Evolutionary conservation across 1,140 invertebrate genomes (phyloP).

Genomic region (Conopomorpha cramerella): DNA sequence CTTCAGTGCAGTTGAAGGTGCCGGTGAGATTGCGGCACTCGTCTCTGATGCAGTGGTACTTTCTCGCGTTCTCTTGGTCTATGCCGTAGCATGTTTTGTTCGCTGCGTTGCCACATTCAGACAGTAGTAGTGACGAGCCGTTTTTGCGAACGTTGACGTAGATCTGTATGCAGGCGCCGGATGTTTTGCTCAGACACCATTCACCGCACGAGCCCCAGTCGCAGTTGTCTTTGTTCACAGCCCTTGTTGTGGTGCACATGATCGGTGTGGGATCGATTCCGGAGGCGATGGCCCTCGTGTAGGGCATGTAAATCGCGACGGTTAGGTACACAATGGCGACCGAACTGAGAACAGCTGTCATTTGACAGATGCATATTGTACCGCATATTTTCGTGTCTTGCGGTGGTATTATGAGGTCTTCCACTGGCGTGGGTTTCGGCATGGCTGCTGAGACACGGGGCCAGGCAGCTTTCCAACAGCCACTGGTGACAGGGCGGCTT

Average conservation of each 20-base stretch:
- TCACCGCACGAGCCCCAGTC: constrained; percentile 89
- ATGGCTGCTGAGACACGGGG: constrained; percentile 41
- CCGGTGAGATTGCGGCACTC: constrained; percentile 85
- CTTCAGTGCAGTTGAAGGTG: constrained; percentile 83
- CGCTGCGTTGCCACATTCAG: constrained; percentile 82
- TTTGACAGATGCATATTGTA: constrained; percentile 89
- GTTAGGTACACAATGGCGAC: constrained; percentile 88
- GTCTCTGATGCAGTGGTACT: constrained; percentile 83
- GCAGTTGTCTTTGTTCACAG: constrained; percentile 78
- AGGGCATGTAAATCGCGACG: constrained; percentile 85
- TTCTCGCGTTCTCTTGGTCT: constrained; percentile 83
- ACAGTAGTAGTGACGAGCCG: constrained; percentile 75
- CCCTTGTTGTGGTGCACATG: constrained; percentile 87
- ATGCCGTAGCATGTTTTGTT: constrained; percentile 89
- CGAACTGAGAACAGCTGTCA: constrained; percentile 85
- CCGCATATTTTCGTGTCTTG: constrained; percentile 86
- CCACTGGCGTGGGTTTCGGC: constrained; percentile 75
- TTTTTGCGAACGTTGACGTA: constrained; percentile 84
- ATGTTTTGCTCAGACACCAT: constrained; percentile 90
- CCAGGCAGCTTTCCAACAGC: constrained; percentile 21
- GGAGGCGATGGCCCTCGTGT: constrained; percentile 80
- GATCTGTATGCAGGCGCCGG: constrained; percentile 84
- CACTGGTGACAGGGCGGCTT: constrained; percentile 37
- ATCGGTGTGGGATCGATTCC: constrained; percentile 83
- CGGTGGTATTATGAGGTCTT: constrained; percentile 81